Evolutionary conservation across 2,113 vertebrate species (phyloP).

Genomic region (Sinocyclocheilus maitianheensis): DNA sequence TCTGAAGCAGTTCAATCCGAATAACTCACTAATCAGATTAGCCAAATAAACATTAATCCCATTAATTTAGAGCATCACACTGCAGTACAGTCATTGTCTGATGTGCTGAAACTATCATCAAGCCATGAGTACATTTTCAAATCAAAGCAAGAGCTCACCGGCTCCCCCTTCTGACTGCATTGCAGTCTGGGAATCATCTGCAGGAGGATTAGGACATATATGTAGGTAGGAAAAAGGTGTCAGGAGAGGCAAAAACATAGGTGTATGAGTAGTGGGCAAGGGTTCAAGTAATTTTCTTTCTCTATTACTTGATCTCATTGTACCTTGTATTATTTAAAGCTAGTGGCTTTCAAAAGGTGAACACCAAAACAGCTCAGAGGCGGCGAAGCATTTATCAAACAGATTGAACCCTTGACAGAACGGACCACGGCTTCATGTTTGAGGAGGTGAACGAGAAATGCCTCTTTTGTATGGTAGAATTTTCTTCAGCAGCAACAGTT

Average conservation of each 20-base stretch:
- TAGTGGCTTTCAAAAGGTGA: constrained; percentile 39
- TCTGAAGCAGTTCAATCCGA: constrained; percentile 8
- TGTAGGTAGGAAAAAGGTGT: not conserved
- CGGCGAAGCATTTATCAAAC: constrained; percentile 59
- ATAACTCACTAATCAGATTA: constrained; percentile 41
- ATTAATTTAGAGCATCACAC: constrained; percentile 58
- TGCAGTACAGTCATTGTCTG: constrained; percentile 49
- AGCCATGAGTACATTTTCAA: not conserved
- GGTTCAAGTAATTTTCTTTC: constrained; percentile 37
- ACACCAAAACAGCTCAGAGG: constrained; percentile 40
- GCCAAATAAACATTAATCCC: constrained; percentile 21
- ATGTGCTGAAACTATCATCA: constrained; percentile 15
- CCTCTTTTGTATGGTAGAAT: constrained; percentile 5
- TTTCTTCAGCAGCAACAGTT: not conserved
- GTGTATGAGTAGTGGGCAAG: not conserved
- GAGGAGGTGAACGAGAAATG: constrained; percentile 33
- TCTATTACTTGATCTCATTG: not conserved
- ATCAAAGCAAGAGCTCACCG: constrained; percentile 19
- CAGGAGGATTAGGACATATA: not conserved
- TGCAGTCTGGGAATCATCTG: not conserved
- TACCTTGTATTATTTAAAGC: constrained; percentile 43
- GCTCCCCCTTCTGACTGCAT: constrained; percentile 43
- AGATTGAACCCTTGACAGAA: constrained; percentile 54
- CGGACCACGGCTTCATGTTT: constrained; percentile 46
- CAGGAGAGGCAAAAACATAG: not conserved